A percentile compares a stretch with the other conserved stretches of the same genome.
phyloP scores from a whole-genome alignment of 2,888 invertebrate species.

The Osedax frankpressi region DNA sequence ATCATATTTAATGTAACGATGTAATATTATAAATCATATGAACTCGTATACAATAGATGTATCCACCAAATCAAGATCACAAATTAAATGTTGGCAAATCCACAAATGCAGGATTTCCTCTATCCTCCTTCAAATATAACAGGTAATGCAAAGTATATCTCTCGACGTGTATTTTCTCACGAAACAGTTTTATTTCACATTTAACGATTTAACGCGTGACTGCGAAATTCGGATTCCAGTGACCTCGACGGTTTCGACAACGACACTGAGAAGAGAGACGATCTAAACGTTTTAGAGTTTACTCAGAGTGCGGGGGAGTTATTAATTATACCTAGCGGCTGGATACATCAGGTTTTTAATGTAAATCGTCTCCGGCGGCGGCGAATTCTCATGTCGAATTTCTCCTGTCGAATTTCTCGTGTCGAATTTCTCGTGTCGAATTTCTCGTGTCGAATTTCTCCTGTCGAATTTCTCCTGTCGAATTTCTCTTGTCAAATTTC shows the following conservation, averaged over 20 bases:
- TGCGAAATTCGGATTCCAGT: too few species aligned
- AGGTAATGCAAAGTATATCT: slow-evolving; percentile 31
- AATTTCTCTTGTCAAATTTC: too few species aligned
- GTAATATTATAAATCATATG: not conserved
- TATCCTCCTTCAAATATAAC: slow-evolving; percentile 42
- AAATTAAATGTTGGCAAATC: slow-evolving; percentile 31
- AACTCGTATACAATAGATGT: slow-evolving; percentile 29
- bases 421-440: too few species aligned
- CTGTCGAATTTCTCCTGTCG: too few species aligned
- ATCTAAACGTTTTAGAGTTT: slow-evolving; percentile 32
- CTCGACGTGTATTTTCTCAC: too few species aligned
- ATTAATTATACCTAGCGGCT: slow-evolving; percentile 36
- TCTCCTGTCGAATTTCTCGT: too few species aligned
- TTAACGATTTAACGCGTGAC: too few species aligned
- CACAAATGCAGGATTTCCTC: slow-evolving; percentile 39
- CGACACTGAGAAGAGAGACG: not conserved
- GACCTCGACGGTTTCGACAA: not conserved
- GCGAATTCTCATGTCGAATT: too few species aligned
- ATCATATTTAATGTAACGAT: too few species aligned
- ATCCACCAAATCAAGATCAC: slow-evolving; percentile 44
- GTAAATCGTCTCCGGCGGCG: too few species aligned
- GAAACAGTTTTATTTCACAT: too few species aligned
- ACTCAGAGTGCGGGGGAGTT: slow-evolving; percentile 42
- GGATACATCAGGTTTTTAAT: slow-evolving; percentile 14
- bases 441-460: too few species aligned